Base-by-base conservation (phyloP, 2,888 invertebrate species). In the Salticus scenicus region DNA sequence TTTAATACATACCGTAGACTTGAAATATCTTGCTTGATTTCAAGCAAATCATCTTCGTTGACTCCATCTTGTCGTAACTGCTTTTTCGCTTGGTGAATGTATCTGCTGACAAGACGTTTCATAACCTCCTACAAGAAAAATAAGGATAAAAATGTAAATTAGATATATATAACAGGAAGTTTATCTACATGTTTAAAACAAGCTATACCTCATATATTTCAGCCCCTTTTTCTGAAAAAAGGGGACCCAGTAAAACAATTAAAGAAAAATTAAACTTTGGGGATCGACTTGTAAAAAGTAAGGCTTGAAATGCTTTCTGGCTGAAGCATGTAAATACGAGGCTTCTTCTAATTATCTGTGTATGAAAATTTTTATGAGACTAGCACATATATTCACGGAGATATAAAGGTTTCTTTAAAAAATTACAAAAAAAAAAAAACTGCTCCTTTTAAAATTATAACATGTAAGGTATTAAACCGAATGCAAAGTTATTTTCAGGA, bases 11-110 rank as follows among this genome's bases (percentile, higher is more conserved):
- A 92, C 93, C 93, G 90, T 24, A 93, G 90, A 89, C 92, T 93
- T 27, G 92, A 92, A 24, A 93, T 93, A 88, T 93, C 93, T 88
- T 93, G 93, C 89, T 93, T 93, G 73, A 93, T 93, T 89, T 93
- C 93, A 37, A 92, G 89, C 30, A 93, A 88, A 88, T 93, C 93
- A 87, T 93, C 93, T 89, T 93, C 93, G 88, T 92, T 93, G 24
- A 93, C 93, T 2, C 92, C 92, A 88, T 92, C 92, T 90, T 92
- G 92, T 72, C 93, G 90, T 89, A 92, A 91, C 82, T 92, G 91
- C 88, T 93, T 92, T 90, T 93, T 92, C 41, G 91, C 91, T 87
- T 92, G 92, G 83, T 92, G 92, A 51, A 93, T 92, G 88, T 91
- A 92, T 67, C 93, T 89, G 37, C 91, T 91, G 7, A 93, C 92